A percentile compares a stretch with the other conserved stretches of the same genome.
These are phyloP conservation scores for Patella ulyssiponensis DNA, from an alignment of 2,888 invertebrate genomes.

Conservation along the genomic window DNA sequence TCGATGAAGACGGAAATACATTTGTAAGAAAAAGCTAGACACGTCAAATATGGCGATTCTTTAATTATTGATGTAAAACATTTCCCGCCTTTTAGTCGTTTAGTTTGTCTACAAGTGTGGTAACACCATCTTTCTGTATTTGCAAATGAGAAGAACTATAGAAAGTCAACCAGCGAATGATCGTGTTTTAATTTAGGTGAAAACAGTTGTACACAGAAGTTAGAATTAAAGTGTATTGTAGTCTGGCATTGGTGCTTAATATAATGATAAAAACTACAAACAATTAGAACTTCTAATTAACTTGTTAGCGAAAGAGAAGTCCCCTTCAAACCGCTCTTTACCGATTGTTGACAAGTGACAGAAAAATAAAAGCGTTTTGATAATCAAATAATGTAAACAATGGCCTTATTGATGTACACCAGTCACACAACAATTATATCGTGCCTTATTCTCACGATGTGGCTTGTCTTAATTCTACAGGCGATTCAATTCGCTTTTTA, in stretches of 20 bases:
- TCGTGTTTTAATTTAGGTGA: not conserved
- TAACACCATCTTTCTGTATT: too few species aligned
- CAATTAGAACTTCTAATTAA: conserved; percentile 3
- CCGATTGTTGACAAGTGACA: not conserved
- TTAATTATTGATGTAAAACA: too few species aligned
- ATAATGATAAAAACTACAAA: conserved; percentile 9
- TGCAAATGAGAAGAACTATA: not conserved
- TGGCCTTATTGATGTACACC: not conserved
- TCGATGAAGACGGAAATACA: too few species aligned
- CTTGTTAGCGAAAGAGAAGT: conserved; percentile 5
- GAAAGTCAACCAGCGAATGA: conserved; percentile 5
- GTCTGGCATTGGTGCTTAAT: too few species aligned
- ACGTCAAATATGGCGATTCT: too few species aligned
- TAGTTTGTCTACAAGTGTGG: too few species aligned
- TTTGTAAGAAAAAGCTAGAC: too few species aligned
- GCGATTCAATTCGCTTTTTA: conserved; percentile 7
- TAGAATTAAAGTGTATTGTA: too few species aligned
- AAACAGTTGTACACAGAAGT: not conserved
- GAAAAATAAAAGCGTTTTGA: conserved; percentile 12
- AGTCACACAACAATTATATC: not conserved
- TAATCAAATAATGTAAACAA: conserved; percentile 9
- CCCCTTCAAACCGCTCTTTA: not conserved
- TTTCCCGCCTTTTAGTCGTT: too few species aligned
- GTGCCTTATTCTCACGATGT: not conserved
- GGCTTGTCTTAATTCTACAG: conserved; percentile 7